Conservation (phyloP, 92 coral and sea anemone genomes). For the Zoanthus sociatus region DNA sequence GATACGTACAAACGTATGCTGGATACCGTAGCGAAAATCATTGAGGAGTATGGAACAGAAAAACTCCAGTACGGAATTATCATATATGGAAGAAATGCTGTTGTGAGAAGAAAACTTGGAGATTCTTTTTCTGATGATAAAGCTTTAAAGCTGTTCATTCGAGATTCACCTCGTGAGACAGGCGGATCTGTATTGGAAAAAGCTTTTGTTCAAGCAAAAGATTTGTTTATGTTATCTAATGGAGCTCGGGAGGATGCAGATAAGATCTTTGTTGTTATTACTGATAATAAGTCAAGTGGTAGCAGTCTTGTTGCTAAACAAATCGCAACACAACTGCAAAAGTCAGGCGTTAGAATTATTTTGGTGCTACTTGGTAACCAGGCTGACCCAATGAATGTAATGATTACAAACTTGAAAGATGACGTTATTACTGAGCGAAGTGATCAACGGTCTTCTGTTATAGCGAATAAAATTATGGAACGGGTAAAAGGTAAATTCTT, state of each 20-base stretch:
- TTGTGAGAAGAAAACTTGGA: conserved; percentile 45
- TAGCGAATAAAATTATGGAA: conserved; percentile 45
- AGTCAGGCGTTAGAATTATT: conserved; percentile 44
- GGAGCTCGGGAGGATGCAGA: conserved; percentile 67
- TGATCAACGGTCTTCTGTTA: conserved; percentile 34
- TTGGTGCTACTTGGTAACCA: conserved; percentile 58
- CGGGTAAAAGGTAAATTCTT: conserved; percentile 26
- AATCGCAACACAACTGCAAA: conserved; percentile 42
- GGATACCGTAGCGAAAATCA: conserved; percentile 71
- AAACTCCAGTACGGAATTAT: conserved; percentile 76
- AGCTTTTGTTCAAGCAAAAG: conserved; percentile 67
- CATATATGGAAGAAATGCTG: conserved; percentile 63
- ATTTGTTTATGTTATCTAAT: conserved; percentile 48
- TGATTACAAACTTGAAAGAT: conserved; percentile 33
- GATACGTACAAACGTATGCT: conserved; percentile 69
- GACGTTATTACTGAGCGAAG: conserved; percentile 31
- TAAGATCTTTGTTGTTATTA: conserved; percentile 74
- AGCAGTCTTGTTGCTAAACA: conserved; percentile 40
- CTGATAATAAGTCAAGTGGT: conserved; percentile 77
- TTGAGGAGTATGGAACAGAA: conserved; percentile 83
- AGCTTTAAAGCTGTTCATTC: conserved; percentile 37
- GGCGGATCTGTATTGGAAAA: conserved; percentile 70
- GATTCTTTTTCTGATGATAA: conserved; percentile 48
- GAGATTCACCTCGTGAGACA: conserved; percentile 33
- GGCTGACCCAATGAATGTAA: conserved; percentile 46